Evolutionary conservation across 2,888 invertebrate species (phyloP).

Genomic region (Didymodactylos carnosus): DNA sequence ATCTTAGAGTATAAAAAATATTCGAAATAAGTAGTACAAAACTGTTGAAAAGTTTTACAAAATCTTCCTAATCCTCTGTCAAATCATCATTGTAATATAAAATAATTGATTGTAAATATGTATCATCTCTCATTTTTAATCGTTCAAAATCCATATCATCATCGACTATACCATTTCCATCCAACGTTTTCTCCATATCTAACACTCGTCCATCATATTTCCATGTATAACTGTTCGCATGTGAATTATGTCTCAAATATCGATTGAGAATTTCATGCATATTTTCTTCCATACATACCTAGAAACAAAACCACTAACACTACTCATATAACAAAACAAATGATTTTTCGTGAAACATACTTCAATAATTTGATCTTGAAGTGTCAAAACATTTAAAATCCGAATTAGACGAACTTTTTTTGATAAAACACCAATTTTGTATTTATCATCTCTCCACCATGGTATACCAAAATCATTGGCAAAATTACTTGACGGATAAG

Average conservation of each 20-base stretch:
- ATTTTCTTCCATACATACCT: conserved; percentile 64
- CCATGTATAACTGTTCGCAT: conserved; percentile 59
- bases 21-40: too few relatives aligned
- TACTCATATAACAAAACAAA: neutral
- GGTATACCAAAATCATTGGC: conserved; percentile 44
- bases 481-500: conserved; percentile 45
- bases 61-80: conserved; percentile 33
- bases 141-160: conserved; percentile 45
- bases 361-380: conserved; percentile 36
- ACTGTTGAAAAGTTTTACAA: too few relatives aligned
- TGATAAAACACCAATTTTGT: conserved; percentile 50
- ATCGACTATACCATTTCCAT: conserved; percentile 50
- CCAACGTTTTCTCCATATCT: conserved; percentile 43
- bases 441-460: conserved; percentile 51
- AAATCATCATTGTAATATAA: conserved; percentile 55
- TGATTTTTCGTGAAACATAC: conserved; percentile 18
- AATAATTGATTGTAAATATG: conserved; percentile 48
- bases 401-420: conserved; percentile 49
- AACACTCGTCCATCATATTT: conserved; percentile 39
- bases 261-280: conserved; percentile 49
- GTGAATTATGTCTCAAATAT: conserved; percentile 50
- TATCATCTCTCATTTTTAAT: conserved; percentile 47
- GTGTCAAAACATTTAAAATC: conserved; percentile 53
- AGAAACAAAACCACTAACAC: neutral
- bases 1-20: too few relatives aligned